Base-by-base conservation (phyloP, 2,113 vertebrate species). In the Clarias magur region DNA sequence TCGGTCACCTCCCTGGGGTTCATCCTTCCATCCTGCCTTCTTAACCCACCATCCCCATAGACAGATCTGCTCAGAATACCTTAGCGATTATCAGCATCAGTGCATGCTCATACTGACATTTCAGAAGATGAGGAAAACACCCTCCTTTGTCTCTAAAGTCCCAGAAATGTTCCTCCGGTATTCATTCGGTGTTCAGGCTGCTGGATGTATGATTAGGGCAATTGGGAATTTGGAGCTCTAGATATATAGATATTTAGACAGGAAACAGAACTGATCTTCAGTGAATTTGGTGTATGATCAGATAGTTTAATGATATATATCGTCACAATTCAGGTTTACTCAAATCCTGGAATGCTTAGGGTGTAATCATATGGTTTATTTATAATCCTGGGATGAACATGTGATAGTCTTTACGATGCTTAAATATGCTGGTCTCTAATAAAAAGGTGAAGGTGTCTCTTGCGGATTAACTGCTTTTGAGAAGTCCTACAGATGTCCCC, bases 1-100 rank as follows among this genome's bases (percentile, higher is more conserved):
- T n/a, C 15, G 16, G 59, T 85, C 65, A 48, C 73, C 27, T 89
- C 80, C 86, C 86, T 75, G 63, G 72, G 83, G 83, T 86, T 60
- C 19, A 4, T 76, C 83, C 75, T 86, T 54, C 73, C 56, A 68
- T 76, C 87, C 65, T 68, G 53, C 85, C 59, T 68, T n/a, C 82
- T 80, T 80, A 76, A 80, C 85, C 80, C 59, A 53, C 42, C 79
- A 83, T 42, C 54, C 84, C 72, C 60, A 59, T 59, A 27, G 38
- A 79, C 9, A 73, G 78, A 54, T 65, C 75, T 27, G 19, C 73
- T 80, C 82, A 53, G 59, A 80, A 88, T 78, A 67, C 75, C 53
- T 84, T 56, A 85, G 75, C 81, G 75, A 85, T 85, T 84, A 68
- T 88, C 76, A 82, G 82, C 65, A 1, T 19, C 38, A 17, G 59